These are phyloP conservation scores for Orestias chungarensis DNA, from an alignment of 2,797 vertebrate species.

Conservation along the genomic window DNA sequence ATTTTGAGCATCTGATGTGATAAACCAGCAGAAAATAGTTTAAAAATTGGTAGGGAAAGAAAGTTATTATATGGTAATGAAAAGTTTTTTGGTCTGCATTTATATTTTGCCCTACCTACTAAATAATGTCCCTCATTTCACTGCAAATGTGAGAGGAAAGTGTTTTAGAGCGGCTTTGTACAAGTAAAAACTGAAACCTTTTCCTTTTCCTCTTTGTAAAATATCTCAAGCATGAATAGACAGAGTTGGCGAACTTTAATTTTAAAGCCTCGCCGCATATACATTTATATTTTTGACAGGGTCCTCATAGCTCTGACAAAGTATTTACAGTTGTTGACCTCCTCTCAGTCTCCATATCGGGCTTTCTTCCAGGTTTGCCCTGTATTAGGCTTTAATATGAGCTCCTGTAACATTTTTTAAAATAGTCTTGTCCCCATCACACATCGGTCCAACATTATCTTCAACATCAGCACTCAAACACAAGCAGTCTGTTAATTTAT, in stretches of 20 bases:
- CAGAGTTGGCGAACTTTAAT: not conserved
- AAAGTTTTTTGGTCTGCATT: not conserved
- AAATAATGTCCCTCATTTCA: too few relatives aligned
- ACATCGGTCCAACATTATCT: too few relatives aligned
- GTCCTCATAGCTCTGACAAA: not conserved
- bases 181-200: not conserved
- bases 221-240: too few relatives aligned
- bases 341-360: not conserved
- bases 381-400: too few relatives aligned
- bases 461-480: too few relatives aligned
- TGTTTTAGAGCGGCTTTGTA: not conserved
- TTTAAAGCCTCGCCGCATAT: not conserved
- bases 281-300: not conserved
- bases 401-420: too few relatives aligned
- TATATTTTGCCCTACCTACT: too few relatives aligned
- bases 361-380: not conserved
- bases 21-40: too few relatives aligned
- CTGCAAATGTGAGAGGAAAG: not conserved
- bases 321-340: not conserved
- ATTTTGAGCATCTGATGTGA: not conserved
- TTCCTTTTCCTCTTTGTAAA: not conserved
- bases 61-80: too few relatives aligned
- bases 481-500: too few relatives aligned
- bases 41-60: too few relatives aligned
- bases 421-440: too few relatives aligned